Percentiles rank a stretch among this genome's conserved stretches.
These are phyloP conservation scores for Laspeyria flexula DNA, from an alignment of 2,888 invertebrate species.

Conservation along the genomic window DNA sequence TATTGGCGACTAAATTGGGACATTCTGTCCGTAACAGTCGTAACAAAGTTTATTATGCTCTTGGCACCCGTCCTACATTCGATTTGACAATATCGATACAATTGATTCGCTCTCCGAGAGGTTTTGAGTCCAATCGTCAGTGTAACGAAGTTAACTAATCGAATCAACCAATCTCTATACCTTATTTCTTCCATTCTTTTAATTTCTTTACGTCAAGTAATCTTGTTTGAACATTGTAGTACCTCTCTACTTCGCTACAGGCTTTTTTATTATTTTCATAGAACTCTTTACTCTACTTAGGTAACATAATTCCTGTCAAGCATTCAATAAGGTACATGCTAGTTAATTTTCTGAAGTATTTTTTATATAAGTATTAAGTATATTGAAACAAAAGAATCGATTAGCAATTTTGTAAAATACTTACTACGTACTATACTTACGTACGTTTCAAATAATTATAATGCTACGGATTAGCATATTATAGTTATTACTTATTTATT, in stretches of 20 bases:
- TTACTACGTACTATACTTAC: too few relatives aligned
- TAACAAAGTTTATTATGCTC: constrained; percentile 73
- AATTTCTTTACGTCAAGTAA: constrained; percentile 24
- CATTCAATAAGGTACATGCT: too few relatives aligned
- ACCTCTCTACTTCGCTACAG: background rate
- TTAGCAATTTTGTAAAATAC: too few relatives aligned
- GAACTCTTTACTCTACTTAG: too few relatives aligned
- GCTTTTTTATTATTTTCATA: background rate
- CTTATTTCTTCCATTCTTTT: constrained; percentile 28
- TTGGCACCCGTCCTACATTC: constrained; percentile 79
- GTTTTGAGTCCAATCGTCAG: constrained; percentile 51
- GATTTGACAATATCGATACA: constrained; percentile 68
- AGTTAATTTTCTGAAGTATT: too few relatives aligned
- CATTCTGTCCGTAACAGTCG: constrained; percentile 48
- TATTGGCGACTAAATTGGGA: constrained; percentile 56
- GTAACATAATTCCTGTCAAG: too few relatives aligned
- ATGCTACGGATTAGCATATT: too few relatives aligned
- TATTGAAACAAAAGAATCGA: too few relatives aligned
- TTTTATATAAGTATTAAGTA: too few relatives aligned
- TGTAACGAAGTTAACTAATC: constrained; percentile 52
- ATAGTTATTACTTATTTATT: too few relatives aligned
- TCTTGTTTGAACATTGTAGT: constrained; percentile 16
- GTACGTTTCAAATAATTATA: too few relatives aligned
- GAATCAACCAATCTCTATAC: constrained; percentile 43
- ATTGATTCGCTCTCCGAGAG: constrained; percentile 63